These are phyloP conservation scores for Drosophila sp. DNA, from an alignment of 1,140 invertebrate genomes.

Conservation along the genomic window DNA sequence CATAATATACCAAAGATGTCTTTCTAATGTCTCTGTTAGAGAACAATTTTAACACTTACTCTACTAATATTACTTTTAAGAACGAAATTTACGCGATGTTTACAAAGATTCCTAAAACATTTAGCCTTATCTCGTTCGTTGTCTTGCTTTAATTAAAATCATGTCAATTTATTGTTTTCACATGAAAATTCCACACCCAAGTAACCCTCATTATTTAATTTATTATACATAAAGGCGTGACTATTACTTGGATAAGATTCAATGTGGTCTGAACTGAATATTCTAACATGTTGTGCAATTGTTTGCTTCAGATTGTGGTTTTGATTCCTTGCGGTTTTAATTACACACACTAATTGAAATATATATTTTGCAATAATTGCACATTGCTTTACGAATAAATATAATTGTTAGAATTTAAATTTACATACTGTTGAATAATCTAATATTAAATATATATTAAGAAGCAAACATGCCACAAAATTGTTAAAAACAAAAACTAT, in stretches of 20 bases:
- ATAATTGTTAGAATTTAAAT: background rate
- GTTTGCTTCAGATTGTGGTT: background rate
- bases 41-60: background rate
- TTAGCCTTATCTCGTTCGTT: no score
- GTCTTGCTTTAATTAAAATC: constrained; percentile 58
- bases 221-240: constrained; percentile 13
- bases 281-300: background rate
- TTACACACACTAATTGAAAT: constrained; percentile 10
- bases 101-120: background rate
- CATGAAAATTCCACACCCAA: background rate
- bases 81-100: background rate
- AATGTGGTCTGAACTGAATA: background rate
- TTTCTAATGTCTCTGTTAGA: background rate
- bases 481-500: no score
- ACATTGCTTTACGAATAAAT: background rate
- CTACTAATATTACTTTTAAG: constrained; percentile 1
- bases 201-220: constrained; percentile 38
- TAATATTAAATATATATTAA: no score
- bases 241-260: background rate
- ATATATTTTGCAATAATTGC: constrained; percentile 18
- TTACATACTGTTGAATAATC: no score
- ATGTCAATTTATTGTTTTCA: constrained; percentile 49
- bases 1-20: no score
- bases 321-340: constrained; percentile 6
- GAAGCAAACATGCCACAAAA: background rate